Base-by-base conservation (phyloP, 2,797 vertebrate species). In the Scarus forsteni region DNA sequence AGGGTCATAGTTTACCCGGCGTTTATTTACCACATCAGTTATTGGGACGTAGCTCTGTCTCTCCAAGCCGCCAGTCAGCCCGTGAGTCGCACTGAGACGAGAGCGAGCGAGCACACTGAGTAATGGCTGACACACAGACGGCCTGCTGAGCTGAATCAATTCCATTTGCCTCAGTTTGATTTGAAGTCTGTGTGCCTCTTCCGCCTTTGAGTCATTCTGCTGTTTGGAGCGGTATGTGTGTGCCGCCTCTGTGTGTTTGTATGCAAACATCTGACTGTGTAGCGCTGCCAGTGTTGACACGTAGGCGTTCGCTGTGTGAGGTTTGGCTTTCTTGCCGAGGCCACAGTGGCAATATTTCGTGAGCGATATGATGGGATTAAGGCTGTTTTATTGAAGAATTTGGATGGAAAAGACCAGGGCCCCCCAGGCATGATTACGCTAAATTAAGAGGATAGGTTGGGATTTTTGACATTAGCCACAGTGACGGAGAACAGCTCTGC, bases 1-100 rank as follows among this genome's bases (percentile, higher is more conserved):
- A 71, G 61, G 63, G 63, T 46, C 71, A 82, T 34, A 59, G 66
- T 66, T 85, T 46, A 72, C 19, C 43, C 56, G 68, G 58, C 39
- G 65, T 62, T 56, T 52, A 67, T 70, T 68, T 56, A 57, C 46
- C 39, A 50, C 43, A 55, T 70, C 65, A 63, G 49, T 54, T 67
- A 66, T 66, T 43, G 56, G 70, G 53, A 75, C 50, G 58, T 19
- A 46, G 35, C 42, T 40, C 34, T 50, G 3, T 53, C 27, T n/a
- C 34, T 39, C 42, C 45, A 19, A 35, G 46, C n/a, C 19, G 62
- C 40, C 52, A 38, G 39, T 68, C 53, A 44, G 14, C 45, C 15
- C 66, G 15, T 48, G 3, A 60, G 40, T 55, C 5, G 10, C 15
- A 13, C 51, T 70, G 19, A 73, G 48, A 68, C 27, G 27, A 2